Conservation (phyloP, 2,888 invertebrate species). For the Lamellibrachia satsuma region DNA sequence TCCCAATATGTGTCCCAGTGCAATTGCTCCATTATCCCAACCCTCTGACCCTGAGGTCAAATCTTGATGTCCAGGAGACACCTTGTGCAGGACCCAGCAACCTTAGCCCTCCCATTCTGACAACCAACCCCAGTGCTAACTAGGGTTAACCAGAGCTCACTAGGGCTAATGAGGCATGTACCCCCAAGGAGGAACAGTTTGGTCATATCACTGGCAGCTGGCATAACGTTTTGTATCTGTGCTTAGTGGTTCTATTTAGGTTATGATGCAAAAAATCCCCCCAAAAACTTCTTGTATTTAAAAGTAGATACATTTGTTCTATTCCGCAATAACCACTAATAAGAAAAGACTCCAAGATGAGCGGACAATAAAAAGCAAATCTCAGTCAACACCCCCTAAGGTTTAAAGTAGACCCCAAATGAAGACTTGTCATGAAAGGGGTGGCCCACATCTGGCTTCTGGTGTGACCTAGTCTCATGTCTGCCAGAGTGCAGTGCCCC, state of each 20-base stretch:
- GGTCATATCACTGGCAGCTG: not conserved
- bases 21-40: not conserved
- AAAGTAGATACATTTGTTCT: not conserved
- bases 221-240: not conserved
- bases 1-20: not conserved
- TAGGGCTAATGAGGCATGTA: not conserved
- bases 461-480: not conserved
- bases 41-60: not conserved
- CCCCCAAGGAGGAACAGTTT: not conserved
- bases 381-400: not conserved
- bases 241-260: not conserved
- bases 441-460: not conserved
- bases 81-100: not conserved
- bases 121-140: not conserved
- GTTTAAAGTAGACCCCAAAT: slow-evolving; percentile 17
- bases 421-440: not conserved
- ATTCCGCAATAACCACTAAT: not conserved
- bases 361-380: not conserved
- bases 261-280: not conserved
- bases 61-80: not conserved
- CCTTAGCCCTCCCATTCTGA: not conserved
- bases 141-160: not conserved
- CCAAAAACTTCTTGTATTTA: not conserved
- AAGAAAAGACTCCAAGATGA: not conserved
- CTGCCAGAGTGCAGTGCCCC: not conserved